Percentiles rank a stretch among this genome's conserved stretches.
Evolutionary conservation across 2,888 invertebrate genomes (phyloP).

Genomic region (Tetanocera ferruginea): DNA sequence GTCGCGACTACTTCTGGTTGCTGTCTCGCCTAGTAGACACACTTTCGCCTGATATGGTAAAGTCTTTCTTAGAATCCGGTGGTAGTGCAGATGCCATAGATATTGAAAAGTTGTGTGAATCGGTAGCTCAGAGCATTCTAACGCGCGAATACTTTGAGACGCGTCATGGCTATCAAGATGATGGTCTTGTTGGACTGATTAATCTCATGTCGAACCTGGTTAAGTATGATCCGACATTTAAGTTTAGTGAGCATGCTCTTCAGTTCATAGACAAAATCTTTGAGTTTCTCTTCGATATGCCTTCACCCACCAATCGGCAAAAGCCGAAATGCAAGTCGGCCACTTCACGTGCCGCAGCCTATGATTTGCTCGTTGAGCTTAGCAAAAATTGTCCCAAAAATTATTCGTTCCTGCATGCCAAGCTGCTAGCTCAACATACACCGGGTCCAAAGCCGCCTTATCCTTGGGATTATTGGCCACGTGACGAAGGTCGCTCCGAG

Average conservation of each 20-base stretch:
- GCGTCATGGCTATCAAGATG: slow-evolving; percentile 87
- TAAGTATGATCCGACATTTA: slow-evolving; percentile 90
- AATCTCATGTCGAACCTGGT: slow-evolving; percentile 89
- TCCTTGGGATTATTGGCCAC: slow-evolving; percentile 98
- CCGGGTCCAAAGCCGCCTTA: slow-evolving; percentile 87
- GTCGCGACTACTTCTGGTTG: slow-evolving; percentile 95
- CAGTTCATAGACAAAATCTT: slow-evolving; percentile 77
- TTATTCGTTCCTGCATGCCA: slow-evolving; percentile 85
- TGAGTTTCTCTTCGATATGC: slow-evolving; percentile 90
- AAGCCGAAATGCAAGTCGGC: slow-evolving; percentile 95
- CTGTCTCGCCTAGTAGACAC: slow-evolving; percentile 90
- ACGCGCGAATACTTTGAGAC: slow-evolving; percentile 86
- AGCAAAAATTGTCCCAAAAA: slow-evolving; percentile 88
- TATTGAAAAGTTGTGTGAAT: slow-evolving; percentile 81
- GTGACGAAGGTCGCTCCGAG: slow-evolving; percentile 93
- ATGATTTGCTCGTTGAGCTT: slow-evolving; percentile 90
- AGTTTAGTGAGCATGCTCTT: slow-evolving; percentile 82
- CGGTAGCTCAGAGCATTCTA: slow-evolving; percentile 81
- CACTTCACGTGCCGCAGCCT: slow-evolving; percentile 89
- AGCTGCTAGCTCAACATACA: slow-evolving; percentile 87
- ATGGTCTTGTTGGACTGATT: slow-evolving; percentile 89
- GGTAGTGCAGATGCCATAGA: slow-evolving; percentile 69
- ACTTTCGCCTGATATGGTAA: slow-evolving; percentile 83
- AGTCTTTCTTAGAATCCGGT: slow-evolving; percentile 72
- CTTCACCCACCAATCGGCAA: slow-evolving; percentile 86